These are phyloP conservation scores for Tribolium madens DNA, from an alignment of 1,140 invertebrate genomes.

Conservation along the genomic window DNA sequence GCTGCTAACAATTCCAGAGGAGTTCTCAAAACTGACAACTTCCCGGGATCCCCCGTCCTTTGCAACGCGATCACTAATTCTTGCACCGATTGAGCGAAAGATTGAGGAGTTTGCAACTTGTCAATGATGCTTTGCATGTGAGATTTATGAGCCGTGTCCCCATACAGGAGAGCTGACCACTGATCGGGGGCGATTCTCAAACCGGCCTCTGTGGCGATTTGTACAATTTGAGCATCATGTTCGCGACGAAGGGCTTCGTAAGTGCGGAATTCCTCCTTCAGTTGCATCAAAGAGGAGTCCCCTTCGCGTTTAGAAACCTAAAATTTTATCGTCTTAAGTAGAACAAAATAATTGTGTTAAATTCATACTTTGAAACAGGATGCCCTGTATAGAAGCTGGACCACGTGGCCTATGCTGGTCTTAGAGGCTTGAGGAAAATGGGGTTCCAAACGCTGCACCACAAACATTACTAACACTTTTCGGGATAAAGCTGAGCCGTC, in stretches of 20 bases:
- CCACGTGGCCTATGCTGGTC: conserved; percentile 98
- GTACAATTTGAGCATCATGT: conserved; percentile 98
- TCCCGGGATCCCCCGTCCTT: conserved; percentile 89
- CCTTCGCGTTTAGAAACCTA: conserved; percentile 96
- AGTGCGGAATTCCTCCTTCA: conserved; percentile 97
- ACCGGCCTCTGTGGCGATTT: conserved; percentile 97
- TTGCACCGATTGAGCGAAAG: conserved; percentile 90
- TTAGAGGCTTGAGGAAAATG: conserved; percentile 98
- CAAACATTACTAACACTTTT: conserved; percentile 98
- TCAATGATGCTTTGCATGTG: conserved; percentile 99
- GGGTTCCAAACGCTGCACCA: conserved; percentile 94
- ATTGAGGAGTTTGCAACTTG: conserved; percentile 92
- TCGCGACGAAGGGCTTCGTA: conserved; percentile 94
- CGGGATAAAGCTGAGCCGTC: conserved; percentile 97
- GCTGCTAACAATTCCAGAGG: conserved; percentile 88
- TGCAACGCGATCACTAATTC: conserved; percentile 93
- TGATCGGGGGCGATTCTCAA: conserved; percentile 97
- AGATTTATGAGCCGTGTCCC: conserved; percentile 94
- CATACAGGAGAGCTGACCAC: conserved; percentile 97
- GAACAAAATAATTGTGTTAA: background rate
- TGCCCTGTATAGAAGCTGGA: conserved; percentile 96
- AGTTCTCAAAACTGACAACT: conserved; percentile 80
- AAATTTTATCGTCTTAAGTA: conserved; percentile 32
- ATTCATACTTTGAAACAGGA: conserved; percentile 94
- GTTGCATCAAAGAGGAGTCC: conserved; percentile 97